Percentiles rank a stretch among this genome's conserved stretches.
Conservation (phyloP, 2,888 invertebrate genomes). For the Bembecia ichneumoniformis region DNA sequence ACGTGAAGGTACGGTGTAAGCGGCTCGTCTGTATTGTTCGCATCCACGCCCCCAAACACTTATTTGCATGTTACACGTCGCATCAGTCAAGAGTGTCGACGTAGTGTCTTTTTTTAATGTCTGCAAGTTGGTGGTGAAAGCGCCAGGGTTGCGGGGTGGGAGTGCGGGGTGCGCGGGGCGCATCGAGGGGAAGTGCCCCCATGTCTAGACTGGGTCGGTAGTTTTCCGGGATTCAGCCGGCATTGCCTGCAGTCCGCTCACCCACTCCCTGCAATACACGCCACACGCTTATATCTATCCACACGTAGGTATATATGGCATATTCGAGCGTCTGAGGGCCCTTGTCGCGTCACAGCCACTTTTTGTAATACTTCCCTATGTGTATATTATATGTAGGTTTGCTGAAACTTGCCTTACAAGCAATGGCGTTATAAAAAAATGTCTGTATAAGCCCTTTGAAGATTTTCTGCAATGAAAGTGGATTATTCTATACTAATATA, state of each 20-base stretch:
- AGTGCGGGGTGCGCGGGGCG: slow-evolving; percentile 22
- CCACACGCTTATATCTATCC: slow-evolving; percentile 35
- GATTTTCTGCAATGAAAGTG: too few relatives aligned
- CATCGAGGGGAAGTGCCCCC: slow-evolving; percentile 63
- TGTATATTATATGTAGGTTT: slow-evolving; percentile 20
- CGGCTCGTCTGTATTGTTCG: slow-evolving; percentile 33
- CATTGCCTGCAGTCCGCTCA: slow-evolving; percentile 68
- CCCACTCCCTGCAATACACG: slow-evolving; percentile 64
- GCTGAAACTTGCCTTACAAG: neutral
- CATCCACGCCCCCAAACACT: slow-evolving; percentile 38
- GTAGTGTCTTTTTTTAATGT: slow-evolving; percentile 60
- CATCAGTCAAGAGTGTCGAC: slow-evolving; percentile 53
- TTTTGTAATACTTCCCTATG: slow-evolving; percentile 45
- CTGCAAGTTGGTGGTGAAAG: slow-evolving; percentile 63
- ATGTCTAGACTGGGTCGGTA: slow-evolving; percentile 74
- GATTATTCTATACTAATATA: too few relatives aligned
- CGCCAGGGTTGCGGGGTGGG: slow-evolving; percentile 36
- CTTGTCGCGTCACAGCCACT: slow-evolving; percentile 54
- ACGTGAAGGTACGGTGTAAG: too few relatives aligned
- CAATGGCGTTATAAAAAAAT: too few relatives aligned
- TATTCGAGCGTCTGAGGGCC: slow-evolving; percentile 54
- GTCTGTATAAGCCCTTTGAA: too few relatives aligned
- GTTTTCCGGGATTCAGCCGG: slow-evolving; percentile 71
- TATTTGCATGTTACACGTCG: slow-evolving; percentile 44
- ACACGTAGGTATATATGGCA: slow-evolving; percentile 14